Base-by-base conservation (phyloP, 2,797 vertebrate species). In the Poeciliopsis presidionis region DNA sequence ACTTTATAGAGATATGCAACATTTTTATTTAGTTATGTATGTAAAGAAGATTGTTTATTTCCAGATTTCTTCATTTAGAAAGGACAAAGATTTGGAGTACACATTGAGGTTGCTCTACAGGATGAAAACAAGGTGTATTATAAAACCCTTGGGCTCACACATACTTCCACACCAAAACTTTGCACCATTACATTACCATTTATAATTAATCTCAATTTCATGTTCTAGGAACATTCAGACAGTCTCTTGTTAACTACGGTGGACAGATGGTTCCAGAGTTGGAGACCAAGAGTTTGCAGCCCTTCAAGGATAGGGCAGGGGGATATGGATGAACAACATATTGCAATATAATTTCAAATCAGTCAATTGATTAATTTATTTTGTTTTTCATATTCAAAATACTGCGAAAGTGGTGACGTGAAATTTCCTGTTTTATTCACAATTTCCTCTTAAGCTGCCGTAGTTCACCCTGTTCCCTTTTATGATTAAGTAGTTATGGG, bases 181-280 rank as follows among this genome's bases (percentile, higher is more conserved):
- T 61, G 30, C 30, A 61, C 59, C 30, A 33, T 61, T 61, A 20
- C 4, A 33, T 63, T 20, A 18, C 30, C 30, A 63, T 36, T 36
- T 36, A 63, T 20, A 20, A 18, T 63, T 63, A 14, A 63, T 80
- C 76, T 86, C 73, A 70, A 81, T 86, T 85, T 87, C 69, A 84
- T 69, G 55, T 28, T 86, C 76, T 74, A 84, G 79, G 51, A 49
- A 53, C 45, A 63, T 75, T 86, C 74, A 73, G 89, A 88, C 75
- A 75, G 80, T 87, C 83, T 87, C 78, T 81, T 74, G 86, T 86
- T 69, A 82, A 86, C 78, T 78, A 71, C 77, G 72, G 39, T 78
- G 74, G 81, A 63, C 78, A 90, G 90, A 90, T 89, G 90, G 84
- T 87, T 73, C 39, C 45, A 70, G 75, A 78, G 86, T 81, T 89